Evolutionary conservation across 2,113 vertebrate species (phyloP).

Genomic region (Calonectris borealis): DNA sequence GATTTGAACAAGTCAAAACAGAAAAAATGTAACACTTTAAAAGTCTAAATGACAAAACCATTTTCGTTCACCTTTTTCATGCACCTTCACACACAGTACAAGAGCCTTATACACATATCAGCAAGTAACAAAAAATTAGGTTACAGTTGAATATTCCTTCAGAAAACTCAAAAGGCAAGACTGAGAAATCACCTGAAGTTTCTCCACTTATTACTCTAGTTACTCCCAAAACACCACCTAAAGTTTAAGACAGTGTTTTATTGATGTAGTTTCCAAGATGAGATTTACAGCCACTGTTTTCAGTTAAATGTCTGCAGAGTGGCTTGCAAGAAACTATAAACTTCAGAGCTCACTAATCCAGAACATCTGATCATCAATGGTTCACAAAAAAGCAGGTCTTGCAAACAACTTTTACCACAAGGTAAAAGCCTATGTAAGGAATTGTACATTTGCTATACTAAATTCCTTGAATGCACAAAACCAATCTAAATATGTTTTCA

Average conservation of each 20-base stretch:
- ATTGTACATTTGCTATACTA: background rate
- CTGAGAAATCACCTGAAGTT: background rate
- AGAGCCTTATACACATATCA: background rate
- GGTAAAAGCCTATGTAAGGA: background rate
- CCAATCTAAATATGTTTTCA: background rate
- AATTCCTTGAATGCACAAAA: background rate
- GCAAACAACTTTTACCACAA: background rate
- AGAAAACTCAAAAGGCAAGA: background rate
- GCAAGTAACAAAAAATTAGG: background rate
- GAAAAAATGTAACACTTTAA: background rate
- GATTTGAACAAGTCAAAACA: background rate
- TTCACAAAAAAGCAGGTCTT: background rate
- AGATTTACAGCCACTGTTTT: background rate
- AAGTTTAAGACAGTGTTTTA: background rate
- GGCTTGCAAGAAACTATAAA: background rate
- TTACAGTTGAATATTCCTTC: background rate
- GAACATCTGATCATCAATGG: background rate
- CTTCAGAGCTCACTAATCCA: background rate
- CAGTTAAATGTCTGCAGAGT: background rate
- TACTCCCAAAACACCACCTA: background rate
- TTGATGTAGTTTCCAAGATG: background rate
- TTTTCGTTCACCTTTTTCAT: background rate
- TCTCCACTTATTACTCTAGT: background rate
- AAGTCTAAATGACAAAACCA: background rate
- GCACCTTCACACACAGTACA: background rate